Percentiles rank a stretch among this genome's conserved stretches.
phyloP scores from a whole-genome alignment of 2,888 invertebrate genomes.

The Boloria selene region DNA sequence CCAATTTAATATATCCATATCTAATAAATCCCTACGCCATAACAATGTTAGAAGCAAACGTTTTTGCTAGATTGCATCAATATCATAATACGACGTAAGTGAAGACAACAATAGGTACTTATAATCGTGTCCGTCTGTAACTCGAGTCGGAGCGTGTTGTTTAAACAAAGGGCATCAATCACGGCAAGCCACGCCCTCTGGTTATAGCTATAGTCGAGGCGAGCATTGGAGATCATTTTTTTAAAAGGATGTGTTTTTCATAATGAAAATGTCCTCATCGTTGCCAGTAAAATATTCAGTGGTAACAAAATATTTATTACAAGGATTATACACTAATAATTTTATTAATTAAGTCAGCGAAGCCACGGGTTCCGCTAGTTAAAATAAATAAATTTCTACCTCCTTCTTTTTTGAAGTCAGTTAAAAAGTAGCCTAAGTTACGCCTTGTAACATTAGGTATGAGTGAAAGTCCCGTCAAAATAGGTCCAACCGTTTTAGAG shows the following conservation, averaged over 20 bases:
- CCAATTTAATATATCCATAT: background rate
- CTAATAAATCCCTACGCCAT: slow-evolving; percentile 7
- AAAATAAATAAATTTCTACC: too few species aligned
- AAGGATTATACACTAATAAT: too few species aligned
- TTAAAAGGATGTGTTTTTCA: background rate
- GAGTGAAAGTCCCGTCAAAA: too few species aligned
- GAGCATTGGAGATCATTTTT: background rate
- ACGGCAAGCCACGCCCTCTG: slow-evolving; percentile 53
- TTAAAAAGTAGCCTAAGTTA: too few species aligned
- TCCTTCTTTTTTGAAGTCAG: too few species aligned
- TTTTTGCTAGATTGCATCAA: slow-evolving; percentile 20
- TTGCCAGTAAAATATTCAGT: too few species aligned
- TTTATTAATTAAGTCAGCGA: too few species aligned
- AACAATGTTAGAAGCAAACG: slow-evolving; percentile 7
- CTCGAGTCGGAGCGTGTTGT: slow-evolving; percentile 51
- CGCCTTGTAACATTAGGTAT: too few species aligned
- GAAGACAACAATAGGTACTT: slow-evolving; percentile 15
- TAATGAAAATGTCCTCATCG: too few species aligned
- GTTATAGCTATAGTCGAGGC: slow-evolving; percentile 50
- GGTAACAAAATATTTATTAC: too few species aligned
- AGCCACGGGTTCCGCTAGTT: too few species aligned
- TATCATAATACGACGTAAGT: slow-evolving; percentile 19
- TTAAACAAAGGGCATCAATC: slow-evolving; percentile 74
- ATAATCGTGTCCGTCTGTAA: slow-evolving; percentile 28
- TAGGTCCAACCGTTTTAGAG: too few species aligned